Evolutionary conservation across 2,888 invertebrate genomes (phyloP).

Genomic region (Hesperia comma): DNA sequence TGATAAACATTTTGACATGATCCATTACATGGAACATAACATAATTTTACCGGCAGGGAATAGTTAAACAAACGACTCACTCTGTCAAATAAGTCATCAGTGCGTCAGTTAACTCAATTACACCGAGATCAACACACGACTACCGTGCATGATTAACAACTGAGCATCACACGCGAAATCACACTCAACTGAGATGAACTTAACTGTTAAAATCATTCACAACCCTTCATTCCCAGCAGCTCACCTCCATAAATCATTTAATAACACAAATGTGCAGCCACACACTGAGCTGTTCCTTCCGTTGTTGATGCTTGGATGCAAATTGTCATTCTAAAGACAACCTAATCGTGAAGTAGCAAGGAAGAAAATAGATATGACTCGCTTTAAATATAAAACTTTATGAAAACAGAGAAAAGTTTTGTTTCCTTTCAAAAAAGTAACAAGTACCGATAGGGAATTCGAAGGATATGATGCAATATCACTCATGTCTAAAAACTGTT

Average conservation of each 20-base stretch:
- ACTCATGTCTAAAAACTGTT: slow-evolving; percentile 47
- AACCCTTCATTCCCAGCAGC: slow-evolving; percentile 63
- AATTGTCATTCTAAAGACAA: background rate
- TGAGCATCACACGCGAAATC: slow-evolving; percentile 21
- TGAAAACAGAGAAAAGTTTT: slow-evolving; percentile 21
- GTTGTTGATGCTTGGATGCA: slow-evolving; percentile 48
- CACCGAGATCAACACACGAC: slow-evolving; percentile 80
- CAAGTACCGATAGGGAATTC: slow-evolving; percentile 51
- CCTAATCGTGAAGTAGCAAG: slow-evolving; percentile 4
- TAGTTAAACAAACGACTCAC: slow-evolving; percentile 73
- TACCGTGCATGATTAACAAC: slow-evolving; percentile 77
- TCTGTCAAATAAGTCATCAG: slow-evolving; percentile 83
- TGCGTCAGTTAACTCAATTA: slow-evolving; percentile 83
- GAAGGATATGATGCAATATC: slow-evolving; percentile 53
- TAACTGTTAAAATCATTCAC: slow-evolving; percentile 40
- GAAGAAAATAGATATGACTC: background rate
- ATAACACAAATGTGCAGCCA: slow-evolving; percentile 82
- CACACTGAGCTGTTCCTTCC: slow-evolving; percentile 82
- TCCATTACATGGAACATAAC: slow-evolving; percentile 48
- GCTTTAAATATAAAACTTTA: background rate
- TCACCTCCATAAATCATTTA: slow-evolving; percentile 83
- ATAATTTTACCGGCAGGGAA: slow-evolving; percentile 47
- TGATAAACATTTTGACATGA: slow-evolving; percentile 49
- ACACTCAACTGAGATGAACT: slow-evolving; percentile 23
- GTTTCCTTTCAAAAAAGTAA: slow-evolving; percentile 55